phyloP scores from a whole-genome alignment of 2,888 invertebrate genomes.

The Troilus luridus region DNA sequence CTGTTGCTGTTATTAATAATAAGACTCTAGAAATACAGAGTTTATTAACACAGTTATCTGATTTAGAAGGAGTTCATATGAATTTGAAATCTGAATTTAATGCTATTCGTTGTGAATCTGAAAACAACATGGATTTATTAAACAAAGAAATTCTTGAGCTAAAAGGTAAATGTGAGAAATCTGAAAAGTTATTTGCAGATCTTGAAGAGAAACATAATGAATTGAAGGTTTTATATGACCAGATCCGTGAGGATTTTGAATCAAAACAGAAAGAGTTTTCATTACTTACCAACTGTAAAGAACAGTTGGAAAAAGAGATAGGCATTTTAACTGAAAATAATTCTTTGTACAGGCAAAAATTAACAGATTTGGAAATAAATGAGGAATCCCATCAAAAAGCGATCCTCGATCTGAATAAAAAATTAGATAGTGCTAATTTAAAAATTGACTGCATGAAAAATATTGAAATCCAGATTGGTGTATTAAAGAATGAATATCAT shows the following conservation, averaged over 20 bases:
- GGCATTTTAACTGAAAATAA: not conserved
- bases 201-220: not conserved
- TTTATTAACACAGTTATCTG: not conserved
- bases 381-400: not conserved
- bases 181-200: not conserved
- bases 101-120: not conserved
- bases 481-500: not conserved
- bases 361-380: not conserved
- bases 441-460: not conserved
- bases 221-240: not conserved
- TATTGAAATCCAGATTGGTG: not conserved
- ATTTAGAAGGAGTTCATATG: not conserved
- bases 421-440: not conserved
- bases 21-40: not conserved
- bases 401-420: not conserved
- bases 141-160: not conserved
- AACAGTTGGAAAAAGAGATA: not conserved
- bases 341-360: not conserved
- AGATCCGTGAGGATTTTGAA: not conserved
- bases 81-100: constrained; percentile 6
- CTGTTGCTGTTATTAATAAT: not conserved
- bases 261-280: not conserved
- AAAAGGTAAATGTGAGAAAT: not conserved
- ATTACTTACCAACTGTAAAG: not conserved
- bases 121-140: not conserved